Evolutionary conservation across 2,888 invertebrate genomes (phyloP).

Genomic region (Drosophila meridiana): DNA sequence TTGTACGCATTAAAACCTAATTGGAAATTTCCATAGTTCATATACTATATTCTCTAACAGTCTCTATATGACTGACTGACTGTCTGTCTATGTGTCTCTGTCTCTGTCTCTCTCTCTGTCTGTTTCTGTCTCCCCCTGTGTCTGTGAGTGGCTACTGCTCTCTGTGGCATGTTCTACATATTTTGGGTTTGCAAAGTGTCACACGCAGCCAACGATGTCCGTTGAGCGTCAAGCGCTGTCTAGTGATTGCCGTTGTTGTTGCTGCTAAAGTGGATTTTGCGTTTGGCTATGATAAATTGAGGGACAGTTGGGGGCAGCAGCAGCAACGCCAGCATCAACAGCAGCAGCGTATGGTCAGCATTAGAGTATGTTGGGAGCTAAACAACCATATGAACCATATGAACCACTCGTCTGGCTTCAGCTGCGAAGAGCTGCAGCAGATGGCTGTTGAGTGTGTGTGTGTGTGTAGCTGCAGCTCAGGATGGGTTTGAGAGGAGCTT

Average conservation of each 20-base stretch:
- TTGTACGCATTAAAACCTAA: conserved; percentile 81
- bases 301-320: conserved; percentile 33
- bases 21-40: conserved; percentile 83
- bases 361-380: conserved; percentile 31
- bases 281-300: conserved; percentile 80
- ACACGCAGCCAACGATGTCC: conserved; percentile 76
- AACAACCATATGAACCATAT: conserved; percentile 32
- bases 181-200: conserved; percentile 80
- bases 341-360: conserved; percentile 46
- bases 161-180: conserved; percentile 77
- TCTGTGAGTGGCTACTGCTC: conserved; percentile 36
- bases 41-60: conserved; percentile 71
- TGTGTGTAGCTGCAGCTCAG: background rate
- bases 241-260: conserved; percentile 23
- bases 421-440: conserved; percentile 42
- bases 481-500: conserved; percentile 27
- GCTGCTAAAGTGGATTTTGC: conserved; percentile 76
- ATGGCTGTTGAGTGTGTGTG: conserved; percentile 14
- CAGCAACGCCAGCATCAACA: conserved; percentile 2
- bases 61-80: conserved; percentile 14
- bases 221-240: conserved; percentile 50
- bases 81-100: background rate
- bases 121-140: conserved; percentile 24
- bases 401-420: conserved; percentile 24
- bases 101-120: conserved; percentile 19